These are phyloP conservation scores for Ectobius pallidus DNA, from an alignment of 2,888 invertebrate genomes.

Conservation along the genomic window DNA sequence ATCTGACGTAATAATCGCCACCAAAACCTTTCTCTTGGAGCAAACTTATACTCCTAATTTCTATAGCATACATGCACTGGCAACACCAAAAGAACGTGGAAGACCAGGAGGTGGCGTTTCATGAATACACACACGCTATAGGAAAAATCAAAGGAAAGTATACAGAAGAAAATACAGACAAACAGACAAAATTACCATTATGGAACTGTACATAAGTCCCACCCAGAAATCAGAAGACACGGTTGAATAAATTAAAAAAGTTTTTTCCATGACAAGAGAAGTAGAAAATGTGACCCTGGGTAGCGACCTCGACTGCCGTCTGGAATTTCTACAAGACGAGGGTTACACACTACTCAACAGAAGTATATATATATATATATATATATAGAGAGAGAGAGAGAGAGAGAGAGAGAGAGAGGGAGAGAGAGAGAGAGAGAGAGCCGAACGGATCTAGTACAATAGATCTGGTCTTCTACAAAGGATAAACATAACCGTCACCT, in stretches of 20 bases:
- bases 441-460: no score
- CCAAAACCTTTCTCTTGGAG: no score
- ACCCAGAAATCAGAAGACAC: not conserved
- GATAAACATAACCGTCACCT: no score
- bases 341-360: not conserved
- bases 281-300: not conserved
- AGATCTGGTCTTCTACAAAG: not conserved
- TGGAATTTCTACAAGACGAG: not conserved
- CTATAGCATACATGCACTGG: no score
- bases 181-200: not conserved
- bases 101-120: no score
- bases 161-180: not conserved
- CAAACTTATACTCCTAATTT: not conserved
- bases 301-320: not conserved
- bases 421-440: no score
- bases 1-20: not conserved
- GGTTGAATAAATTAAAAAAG: not conserved
- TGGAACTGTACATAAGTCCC: not conserved
- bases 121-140: not conserved
- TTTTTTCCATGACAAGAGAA: not conserved
- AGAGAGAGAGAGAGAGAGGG: no score
- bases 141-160: not conserved
- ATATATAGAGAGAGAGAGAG: no score
- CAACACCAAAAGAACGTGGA: no score
- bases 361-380: no score